Evolutionary conservation across 1,140 invertebrate species (phyloP), one percentile per base, ranked within the genome.

Genomic region (Listronotus oregonensis): DNA sequence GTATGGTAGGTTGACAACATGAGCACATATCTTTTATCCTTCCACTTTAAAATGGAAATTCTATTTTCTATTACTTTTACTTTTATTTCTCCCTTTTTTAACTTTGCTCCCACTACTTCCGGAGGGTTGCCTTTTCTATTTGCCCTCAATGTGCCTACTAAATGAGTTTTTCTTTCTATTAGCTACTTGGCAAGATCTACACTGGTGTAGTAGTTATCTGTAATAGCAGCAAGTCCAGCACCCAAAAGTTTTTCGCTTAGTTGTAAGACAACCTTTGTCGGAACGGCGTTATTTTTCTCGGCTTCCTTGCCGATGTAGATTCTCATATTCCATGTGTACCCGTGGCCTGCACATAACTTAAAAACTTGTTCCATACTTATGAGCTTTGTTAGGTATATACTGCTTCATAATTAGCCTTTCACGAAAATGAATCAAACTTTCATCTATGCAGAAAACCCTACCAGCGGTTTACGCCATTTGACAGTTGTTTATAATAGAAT

Each of bases 131-230:
- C 68, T 69, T 76, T 78, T 52, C 77, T n/a, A 18, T 65, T 66
- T 60, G 69, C 68, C 50, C 75, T 64, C 55, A 83, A 47, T 64
- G 80, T 84, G 56, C 81, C 80, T 64, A 79, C 68, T n/a, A 79
- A 46, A 51, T 67, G 65, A n/a, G 58, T 67, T 11, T 62, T 71
- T 55, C 73, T 76, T 37, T 73, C 57, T 59, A 82, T 61, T 68
- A 81, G 68, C 70, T 71, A 68, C 55, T 79, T 59, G 54, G 80
- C 77, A 56, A 82, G 70, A 50, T 73, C 32, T 57, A 81, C 68
- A 70, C 80, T 81, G 21, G 74, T 78, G 65, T 80, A 82, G 71
- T 71, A 81, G 61, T 71, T 77, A 58, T 69, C 69, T 8, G 71
- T 73, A 71, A 60, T 73, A 32, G 59, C 18, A 32, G 49, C 63